These are phyloP conservation scores for Perithous albicinctus DNA, from an alignment of 2,888 invertebrate genomes.

Conservation along the genomic window DNA sequence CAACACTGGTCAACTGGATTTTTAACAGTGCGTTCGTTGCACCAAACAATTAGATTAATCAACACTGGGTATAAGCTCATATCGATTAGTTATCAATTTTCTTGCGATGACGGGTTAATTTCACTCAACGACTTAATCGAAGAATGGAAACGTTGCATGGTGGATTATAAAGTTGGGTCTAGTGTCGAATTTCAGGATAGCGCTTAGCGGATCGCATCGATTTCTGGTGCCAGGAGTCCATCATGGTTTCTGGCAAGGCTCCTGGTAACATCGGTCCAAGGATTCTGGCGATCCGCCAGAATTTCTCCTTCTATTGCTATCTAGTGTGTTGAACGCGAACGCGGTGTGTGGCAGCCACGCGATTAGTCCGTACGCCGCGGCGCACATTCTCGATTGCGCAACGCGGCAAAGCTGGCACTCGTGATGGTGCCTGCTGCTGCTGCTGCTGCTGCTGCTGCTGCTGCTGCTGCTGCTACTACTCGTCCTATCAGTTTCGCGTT, in stretches of 20 bases:
- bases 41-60: too few species aligned
- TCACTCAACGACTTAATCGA: slow-evolving; percentile 32
- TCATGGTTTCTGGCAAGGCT: slow-evolving; percentile 53
- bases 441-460: too few species aligned
- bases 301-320: slow-evolving; percentile 37
- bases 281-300: slow-evolving; percentile 62
- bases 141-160: slow-evolving; percentile 24
- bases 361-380: slow-evolving; percentile 57
- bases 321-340: slow-evolving; percentile 9
- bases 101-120: slow-evolving; percentile 14
- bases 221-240: slow-evolving; percentile 51
- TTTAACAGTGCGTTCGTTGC: too few species aligned
- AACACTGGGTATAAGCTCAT: too few species aligned
- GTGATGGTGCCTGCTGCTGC: slow-evolving; percentile 30
- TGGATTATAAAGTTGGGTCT: slow-evolving; percentile 5
- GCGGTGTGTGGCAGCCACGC: slow-evolving; percentile 39
- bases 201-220: slow-evolving; percentile 57
- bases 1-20: too few species aligned
- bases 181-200: slow-evolving; percentile 47
- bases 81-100: not conserved
- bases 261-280: slow-evolving; percentile 49
- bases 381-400: slow-evolving; percentile 54
- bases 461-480: too few species aligned
- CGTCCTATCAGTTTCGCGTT: slow-evolving; percentile 41
- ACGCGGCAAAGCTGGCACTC: slow-evolving; percentile 26